Evolutionary conservation across 2,797 vertebrate species (phyloP), one percentile per base, ranked within the genome.

Genomic region (Paguma larvata): DNA sequence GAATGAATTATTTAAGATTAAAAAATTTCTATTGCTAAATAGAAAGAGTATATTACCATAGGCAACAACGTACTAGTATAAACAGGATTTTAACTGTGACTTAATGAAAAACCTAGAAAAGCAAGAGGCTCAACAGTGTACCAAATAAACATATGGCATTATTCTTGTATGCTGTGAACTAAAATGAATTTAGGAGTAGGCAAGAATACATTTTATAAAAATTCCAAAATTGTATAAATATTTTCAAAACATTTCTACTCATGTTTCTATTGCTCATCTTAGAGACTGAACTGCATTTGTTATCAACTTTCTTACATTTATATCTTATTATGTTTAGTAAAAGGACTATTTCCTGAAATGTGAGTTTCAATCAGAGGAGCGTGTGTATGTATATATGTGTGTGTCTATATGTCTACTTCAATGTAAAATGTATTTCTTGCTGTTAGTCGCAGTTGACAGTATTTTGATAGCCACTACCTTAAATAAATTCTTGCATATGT

Each of bases 31-130:
- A 48, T 38, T 77, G 38, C 51, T 87, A 94, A 34, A 27, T 68
- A 82, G 12, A 82, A 91, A 75, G n/a, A 75, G 19, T 48, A 23
- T 51, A 62, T 86, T 62, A 72, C 34, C n/a, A 75, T 4, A 77
- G 59, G 65, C n/a, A 93, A 93, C 44, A 85, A 67, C 32, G 46
- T 65, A 75, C 15, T 80, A 72, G 44, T 70, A 85, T 30, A 14
- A 73, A 92, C 8, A 59, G 51, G 41, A 84, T 89, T 95, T 92
- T 48, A 89, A 88, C 4, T 53, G 59, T 72, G 53, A 84, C 85
- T 95, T 82, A 75, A 91, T 75, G 65, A 87, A 87, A 87, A 95
- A 86, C 44, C 91, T 2, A 63, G 19, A 32, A 89, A 85, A 93
- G 32, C 34, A 85, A 90, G 3, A 93, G 38, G 53, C 11, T 85